A percentile compares a stretch with the other conserved stretches of the same genome.
phyloP scores from a whole-genome alignment of 2,113 vertebrate species.

The Pitta sordida region DNA sequence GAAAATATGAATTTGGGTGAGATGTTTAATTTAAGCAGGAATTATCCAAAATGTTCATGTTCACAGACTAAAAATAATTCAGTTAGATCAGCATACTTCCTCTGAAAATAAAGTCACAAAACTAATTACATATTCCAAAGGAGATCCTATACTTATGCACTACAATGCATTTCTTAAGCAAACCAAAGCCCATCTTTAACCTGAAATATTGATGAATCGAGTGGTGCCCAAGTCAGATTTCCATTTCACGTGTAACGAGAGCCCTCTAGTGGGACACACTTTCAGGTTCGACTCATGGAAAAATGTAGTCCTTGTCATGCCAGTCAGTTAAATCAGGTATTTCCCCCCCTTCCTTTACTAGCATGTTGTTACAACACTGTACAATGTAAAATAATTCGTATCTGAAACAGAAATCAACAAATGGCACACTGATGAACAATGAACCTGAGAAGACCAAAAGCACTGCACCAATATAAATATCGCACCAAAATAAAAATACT shows the following conservation, averaged over 20 bases:
- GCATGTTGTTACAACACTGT: not conserved
- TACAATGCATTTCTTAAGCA: not conserved
- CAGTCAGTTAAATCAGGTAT: not conserved
- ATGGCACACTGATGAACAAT: too few relatives aligned
- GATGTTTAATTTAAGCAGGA: not conserved
- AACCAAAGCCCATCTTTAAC: not conserved
- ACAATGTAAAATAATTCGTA: not conserved
- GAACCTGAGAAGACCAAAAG: not conserved
- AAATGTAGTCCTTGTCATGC: too few relatives aligned
- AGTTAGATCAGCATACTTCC: not conserved
- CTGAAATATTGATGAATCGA: not conserved
- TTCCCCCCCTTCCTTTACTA: not conserved
- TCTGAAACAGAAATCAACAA: not conserved
- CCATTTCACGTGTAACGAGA: constrained; percentile 40
- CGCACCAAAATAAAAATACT: too few relatives aligned
- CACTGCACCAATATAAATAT: not conserved
- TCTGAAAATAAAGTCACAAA: not conserved
- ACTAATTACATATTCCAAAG: not conserved
- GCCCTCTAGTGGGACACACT: constrained; percentile 69
- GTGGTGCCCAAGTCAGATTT: not conserved
- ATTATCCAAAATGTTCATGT: not conserved
- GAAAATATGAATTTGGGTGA: not conserved
- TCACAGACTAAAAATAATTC: not conserved
- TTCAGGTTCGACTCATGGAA: rapidly evolving
- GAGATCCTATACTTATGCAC: not conserved